A percentile compares a stretch with the other conserved stretches of the same genome.
Evolutionary conservation across 2,888 invertebrate genomes (phyloP).

Genomic region (Archaeoteleia sp.): DNA sequence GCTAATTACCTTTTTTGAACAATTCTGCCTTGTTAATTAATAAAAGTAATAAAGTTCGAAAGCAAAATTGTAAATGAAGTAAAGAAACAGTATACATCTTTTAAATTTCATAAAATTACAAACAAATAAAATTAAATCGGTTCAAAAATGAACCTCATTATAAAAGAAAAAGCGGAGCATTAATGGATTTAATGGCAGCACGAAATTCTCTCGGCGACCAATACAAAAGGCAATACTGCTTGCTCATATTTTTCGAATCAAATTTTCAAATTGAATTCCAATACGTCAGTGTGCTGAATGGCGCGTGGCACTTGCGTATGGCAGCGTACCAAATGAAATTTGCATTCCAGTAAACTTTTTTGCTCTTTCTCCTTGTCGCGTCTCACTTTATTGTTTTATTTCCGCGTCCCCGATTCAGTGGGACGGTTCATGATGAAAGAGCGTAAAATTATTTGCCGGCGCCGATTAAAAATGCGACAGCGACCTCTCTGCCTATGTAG

Average conservation of each 20-base stretch:
- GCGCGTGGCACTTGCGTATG: conserved; percentile 45
- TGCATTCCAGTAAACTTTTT: conserved; percentile 41
- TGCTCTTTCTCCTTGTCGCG: conserved; percentile 22
- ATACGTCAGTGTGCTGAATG: conserved; percentile 46
- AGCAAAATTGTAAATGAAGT: no score
- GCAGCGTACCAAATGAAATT: conserved; percentile 54
- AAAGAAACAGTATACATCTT: no score
- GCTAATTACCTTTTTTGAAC: no score
- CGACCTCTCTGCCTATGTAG: conserved; percentile 1
- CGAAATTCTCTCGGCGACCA: conserved; percentile 16
- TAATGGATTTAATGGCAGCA: conserved; percentile 20
- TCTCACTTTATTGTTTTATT: conserved; percentile 39
- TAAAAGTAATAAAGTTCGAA: no score
- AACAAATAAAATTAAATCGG: no score
- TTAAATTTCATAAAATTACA: no score
- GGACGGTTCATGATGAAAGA: conserved; percentile 18
- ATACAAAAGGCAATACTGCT: conserved; percentile 15
- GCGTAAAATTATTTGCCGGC: conserved; percentile 23
- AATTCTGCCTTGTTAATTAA: no score
- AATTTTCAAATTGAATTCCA: conserved; percentile 49
- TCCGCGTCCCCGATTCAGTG: conserved; percentile 16
- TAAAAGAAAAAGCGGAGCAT: conserved; percentile 9
- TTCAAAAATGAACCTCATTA: no score
- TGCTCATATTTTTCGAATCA: conserved; percentile 47
- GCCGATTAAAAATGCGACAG: conserved; percentile 38